A percentile compares a stretch with the other conserved stretches of the same genome.
These are phyloP conservation scores for Mesorhabditis sp. DNA, from an alignment of 2,888 invertebrate genomes.

Conservation along the genomic window DNA sequence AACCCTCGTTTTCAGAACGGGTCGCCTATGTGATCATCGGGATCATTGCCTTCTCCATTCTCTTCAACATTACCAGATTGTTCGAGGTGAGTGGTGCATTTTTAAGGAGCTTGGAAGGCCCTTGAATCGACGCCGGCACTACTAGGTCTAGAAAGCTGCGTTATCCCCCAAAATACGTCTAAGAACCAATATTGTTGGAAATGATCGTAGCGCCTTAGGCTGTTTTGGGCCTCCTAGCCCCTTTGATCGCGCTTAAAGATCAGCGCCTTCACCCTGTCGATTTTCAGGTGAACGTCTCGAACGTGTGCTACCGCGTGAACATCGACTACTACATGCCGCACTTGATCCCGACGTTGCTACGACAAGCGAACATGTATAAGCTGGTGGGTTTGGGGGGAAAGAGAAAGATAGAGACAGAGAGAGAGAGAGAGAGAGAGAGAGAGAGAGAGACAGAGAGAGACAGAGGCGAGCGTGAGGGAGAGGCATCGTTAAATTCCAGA, in stretches of 20 bases:
- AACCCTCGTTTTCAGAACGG: slow-evolving; percentile 11
- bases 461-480: neutral
- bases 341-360: slow-evolving; percentile 31
- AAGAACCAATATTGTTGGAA: no score
- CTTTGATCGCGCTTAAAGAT: neutral
- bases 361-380: slow-evolving; percentile 28
- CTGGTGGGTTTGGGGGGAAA: neutral
- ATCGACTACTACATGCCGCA: slow-evolving; percentile 48
- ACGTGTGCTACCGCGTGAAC: slow-evolving; percentile 47
- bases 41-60: slow-evolving; percentile 37
- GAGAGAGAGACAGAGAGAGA: slow-evolving; percentile 3
- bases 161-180: no score
- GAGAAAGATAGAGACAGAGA: no score
- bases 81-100: slow-evolving; percentile 33
- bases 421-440: neutral
- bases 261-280: neutral
- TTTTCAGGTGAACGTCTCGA: slow-evolving; percentile 42
- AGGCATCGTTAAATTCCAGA: slow-evolving; percentile 12
- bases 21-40: slow-evolving; percentile 38
- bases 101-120: neutral
- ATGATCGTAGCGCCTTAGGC: no score
- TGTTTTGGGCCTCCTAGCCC: neutral
- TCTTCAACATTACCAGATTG: slow-evolving; percentile 49
- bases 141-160: no score
- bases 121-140: no score